Evolutionary conservation across 2,797 vertebrate genomes (phyloP).

Genomic region (Pristis pectinata): DNA sequence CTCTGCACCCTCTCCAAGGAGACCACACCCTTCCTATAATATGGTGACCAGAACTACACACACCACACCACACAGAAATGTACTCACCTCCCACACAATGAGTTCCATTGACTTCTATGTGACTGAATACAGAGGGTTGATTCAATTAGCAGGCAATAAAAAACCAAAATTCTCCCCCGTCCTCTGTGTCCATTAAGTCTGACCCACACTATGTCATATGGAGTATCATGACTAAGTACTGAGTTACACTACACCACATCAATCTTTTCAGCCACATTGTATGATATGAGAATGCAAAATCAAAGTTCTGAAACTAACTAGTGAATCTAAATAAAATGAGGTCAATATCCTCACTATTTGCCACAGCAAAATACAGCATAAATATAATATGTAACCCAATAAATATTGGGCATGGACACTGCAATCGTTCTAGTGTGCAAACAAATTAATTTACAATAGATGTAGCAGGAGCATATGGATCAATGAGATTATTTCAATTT

Average conservation of each 20-base stretch:
- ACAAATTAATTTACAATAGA: not conserved
- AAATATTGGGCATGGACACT: not conserved
- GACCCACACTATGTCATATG: not conserved
- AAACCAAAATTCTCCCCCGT: not conserved
- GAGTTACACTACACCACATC: not conserved
- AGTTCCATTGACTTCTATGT: too few species aligned
- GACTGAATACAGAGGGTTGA: too few species aligned
- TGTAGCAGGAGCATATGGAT: not conserved
- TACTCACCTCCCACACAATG: too few species aligned
- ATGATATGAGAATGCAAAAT: not conserved
- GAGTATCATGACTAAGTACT: not conserved
- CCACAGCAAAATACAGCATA: not conserved
- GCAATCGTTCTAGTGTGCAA: not conserved
- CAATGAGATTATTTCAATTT: not conserved
- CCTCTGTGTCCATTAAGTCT: not conserved
- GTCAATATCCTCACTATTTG: not conserved
- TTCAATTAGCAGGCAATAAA: not conserved
- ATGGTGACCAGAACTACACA: too few species aligned
- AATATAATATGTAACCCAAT: too few species aligned
- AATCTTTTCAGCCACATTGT: not conserved
- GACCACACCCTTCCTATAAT: too few species aligned
- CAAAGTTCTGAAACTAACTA: not conserved
- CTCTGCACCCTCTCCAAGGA: too few species aligned
- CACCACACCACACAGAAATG: too few species aligned
- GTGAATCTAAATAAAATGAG: too few species aligned